These are phyloP conservation scores for Arbacia lixula DNA, from an alignment of 53 echinoderm and acorn worm species.

Conservation along the genomic window DNA sequence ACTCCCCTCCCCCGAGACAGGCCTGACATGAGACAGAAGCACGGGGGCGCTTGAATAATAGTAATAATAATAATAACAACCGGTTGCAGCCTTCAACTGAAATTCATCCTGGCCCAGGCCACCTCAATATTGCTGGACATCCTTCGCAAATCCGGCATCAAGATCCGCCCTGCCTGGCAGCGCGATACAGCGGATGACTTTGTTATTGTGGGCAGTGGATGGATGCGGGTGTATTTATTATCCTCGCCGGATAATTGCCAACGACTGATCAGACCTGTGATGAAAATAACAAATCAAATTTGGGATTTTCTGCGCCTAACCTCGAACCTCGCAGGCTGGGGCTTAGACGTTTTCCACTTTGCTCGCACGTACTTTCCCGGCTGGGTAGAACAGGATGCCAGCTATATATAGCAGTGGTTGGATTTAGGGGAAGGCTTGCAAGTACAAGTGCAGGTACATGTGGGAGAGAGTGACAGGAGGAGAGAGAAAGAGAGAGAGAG, in stretches of 20 bases:
- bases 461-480: too few relatives aligned
- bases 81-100: too few relatives aligned
- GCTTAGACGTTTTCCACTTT: too few relatives aligned
- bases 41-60: too few relatives aligned
- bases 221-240: constrained; percentile 40
- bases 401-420: neutral
- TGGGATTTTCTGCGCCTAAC: constrained; percentile 42
- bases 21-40: too few relatives aligned
- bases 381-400: constrained; percentile 4
- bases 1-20: too few relatives aligned
- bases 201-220: constrained; percentile 34
- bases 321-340: neutral
- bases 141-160: too few relatives aligned
- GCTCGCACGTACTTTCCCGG: constrained; percentile 13
- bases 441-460: neutral
- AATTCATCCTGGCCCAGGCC: too few relatives aligned
- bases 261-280: constrained; percentile 46
- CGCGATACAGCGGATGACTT: neutral
- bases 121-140: too few relatives aligned
- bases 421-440: neutral
- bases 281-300: constrained; percentile 56
- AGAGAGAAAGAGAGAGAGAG: neutral
- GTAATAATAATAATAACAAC: too few relatives aligned
- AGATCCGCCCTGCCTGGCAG: too few relatives aligned
- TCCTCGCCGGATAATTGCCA: constrained; percentile 31